Evolutionary conservation across 2,797 vertebrate species (phyloP), one percentile per base, ranked within the genome.

Genomic region (Falco biarmicus): DNA sequence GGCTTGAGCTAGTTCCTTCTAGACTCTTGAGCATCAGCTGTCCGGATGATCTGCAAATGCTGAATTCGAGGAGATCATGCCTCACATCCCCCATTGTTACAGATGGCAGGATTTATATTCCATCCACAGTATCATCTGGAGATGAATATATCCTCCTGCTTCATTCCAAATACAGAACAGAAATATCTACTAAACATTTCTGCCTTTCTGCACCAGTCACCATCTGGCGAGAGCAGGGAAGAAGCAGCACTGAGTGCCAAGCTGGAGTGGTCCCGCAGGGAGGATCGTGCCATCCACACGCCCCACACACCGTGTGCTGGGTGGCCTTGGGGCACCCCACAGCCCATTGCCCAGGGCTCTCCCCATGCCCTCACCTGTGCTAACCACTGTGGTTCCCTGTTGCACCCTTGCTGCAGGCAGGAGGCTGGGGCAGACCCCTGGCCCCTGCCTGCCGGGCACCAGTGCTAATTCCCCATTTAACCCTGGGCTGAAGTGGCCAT

Each of bases 111-210:
- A 96, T 97, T 97, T 97, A 96, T 96, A 96, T 97, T 97, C 96
- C 94, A 93, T 97, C 96, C 96, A 95, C 96, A 95, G 91, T 96
- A 96, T 97, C 96, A 97, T 97, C 96, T 97, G 96, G 95, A 97
- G 96, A 96, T 97, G 96, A 96, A 95, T 97, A 93, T 95, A 97
- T 97, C 91, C 96, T 96, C 95, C 91, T 89, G 94, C 96, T 96
- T 96, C 96, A 96, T 96, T 97, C 96, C 96, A 96, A 97, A 97
- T 96, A 97, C 96, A 94, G 96, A 96, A 96, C 96, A 96, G 95
- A 97, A 96, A 97, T 96, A 96, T 97, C 96, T 96, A 71, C 96
- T 96, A 96, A 97, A 97, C 96, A 97, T 96, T 96, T 96, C 96
- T 97, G 96, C 95, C 96, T 96, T 96, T 97, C 96, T 96, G 94